Evolutionary conservation across 2,797 vertebrate species (phyloP).

Genomic region (Novumbra hubbsi): DNA sequence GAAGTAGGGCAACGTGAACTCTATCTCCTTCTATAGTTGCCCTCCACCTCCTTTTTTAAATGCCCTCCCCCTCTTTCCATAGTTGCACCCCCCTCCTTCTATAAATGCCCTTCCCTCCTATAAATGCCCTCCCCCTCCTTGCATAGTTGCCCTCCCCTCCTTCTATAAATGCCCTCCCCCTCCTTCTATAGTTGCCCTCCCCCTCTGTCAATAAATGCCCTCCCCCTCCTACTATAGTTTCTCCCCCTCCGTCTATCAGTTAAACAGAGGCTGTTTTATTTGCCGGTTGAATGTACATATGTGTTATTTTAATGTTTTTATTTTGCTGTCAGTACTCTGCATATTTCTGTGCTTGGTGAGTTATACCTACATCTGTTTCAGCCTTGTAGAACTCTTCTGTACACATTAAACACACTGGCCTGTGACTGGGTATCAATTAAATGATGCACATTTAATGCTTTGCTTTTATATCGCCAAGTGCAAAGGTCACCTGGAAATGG

Average conservation of each 20-base stretch:
- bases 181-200: too few relatives aligned
- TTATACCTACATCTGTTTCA: constrained; percentile 73
- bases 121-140: too few relatives aligned
- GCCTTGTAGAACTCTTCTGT: constrained; percentile 39
- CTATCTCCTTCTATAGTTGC: too few relatives aligned
- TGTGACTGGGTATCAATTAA: constrained; percentile 68
- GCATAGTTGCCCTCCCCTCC: too few relatives aligned
- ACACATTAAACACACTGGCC: constrained; percentile 58
- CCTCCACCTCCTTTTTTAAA: too few relatives aligned
- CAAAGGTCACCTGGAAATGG: constrained; percentile 55
- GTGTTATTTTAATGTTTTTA: constrained; percentile 59
- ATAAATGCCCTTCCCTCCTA: too few relatives aligned
- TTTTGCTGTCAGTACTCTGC: constrained; percentile 70
- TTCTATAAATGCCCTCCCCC: too few relatives aligned
- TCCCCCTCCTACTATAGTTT: constrained; percentile 33
- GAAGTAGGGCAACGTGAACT: too few relatives aligned
- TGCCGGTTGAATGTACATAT: constrained; percentile 74
- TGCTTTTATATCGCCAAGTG: constrained; percentile 63
- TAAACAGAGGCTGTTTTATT: constrained; percentile 73
- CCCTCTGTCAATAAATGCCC: too few relatives aligned
- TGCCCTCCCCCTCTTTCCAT: too few relatives aligned
- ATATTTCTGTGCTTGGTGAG: constrained; percentile 69
- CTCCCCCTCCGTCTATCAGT: constrained; percentile 51
- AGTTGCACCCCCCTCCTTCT: too few relatives aligned
- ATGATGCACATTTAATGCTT: constrained; percentile 67